Evolutionary conservation across 2,888 invertebrate species (phyloP).

Genomic region (Drosophila nigritarsus): DNA sequence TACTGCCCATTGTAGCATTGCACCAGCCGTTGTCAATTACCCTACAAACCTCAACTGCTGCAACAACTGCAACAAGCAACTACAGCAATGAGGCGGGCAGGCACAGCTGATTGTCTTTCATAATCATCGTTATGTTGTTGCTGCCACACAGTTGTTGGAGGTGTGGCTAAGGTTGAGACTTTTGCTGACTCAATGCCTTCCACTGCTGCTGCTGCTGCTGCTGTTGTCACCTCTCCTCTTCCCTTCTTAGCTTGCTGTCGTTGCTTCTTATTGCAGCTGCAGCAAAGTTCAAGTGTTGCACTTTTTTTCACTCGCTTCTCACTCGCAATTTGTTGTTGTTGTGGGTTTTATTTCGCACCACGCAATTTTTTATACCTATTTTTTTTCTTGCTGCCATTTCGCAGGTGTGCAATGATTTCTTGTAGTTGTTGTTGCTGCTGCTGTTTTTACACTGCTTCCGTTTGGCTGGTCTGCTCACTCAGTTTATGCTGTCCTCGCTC

Average conservation of each 20-base stretch:
- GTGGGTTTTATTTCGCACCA: conserved; percentile 41
- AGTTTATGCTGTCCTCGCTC: conserved; percentile 36
- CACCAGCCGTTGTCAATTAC: conserved; percentile 71
- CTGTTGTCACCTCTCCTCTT: neutral
- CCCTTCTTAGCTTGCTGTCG: neutral
- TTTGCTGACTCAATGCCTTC: conserved; percentile 51
- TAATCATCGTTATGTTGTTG: conserved; percentile 59
- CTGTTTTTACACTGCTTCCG: conserved; percentile 60
- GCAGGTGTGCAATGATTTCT: conserved; percentile 72
- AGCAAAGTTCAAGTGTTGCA: conserved; percentile 78
- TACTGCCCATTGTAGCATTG: conserved; percentile 38
- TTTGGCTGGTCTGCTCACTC: conserved; percentile 31
- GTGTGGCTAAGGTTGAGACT: conserved; percentile 56
- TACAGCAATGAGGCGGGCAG: conserved; percentile 46
- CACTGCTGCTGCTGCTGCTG: neutral
- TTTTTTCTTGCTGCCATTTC: conserved; percentile 33
- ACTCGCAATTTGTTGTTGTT: conserved; percentile 6
- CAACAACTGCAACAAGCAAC: conserved; percentile 23
- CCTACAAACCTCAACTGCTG: conserved; percentile 74
- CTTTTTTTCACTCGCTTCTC: conserved; percentile 17
- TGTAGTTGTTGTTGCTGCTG: conserved; percentile 14
- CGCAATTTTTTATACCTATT: conserved; percentile 46
- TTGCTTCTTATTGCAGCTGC: conserved; percentile 66
- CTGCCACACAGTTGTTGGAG: conserved; percentile 44
- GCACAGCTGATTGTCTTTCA: conserved; percentile 80